Evolutionary conservation across 1,140 invertebrate species (phyloP), one percentile per base, ranked within the genome.

Genomic region (Apis laboriosa): DNA sequence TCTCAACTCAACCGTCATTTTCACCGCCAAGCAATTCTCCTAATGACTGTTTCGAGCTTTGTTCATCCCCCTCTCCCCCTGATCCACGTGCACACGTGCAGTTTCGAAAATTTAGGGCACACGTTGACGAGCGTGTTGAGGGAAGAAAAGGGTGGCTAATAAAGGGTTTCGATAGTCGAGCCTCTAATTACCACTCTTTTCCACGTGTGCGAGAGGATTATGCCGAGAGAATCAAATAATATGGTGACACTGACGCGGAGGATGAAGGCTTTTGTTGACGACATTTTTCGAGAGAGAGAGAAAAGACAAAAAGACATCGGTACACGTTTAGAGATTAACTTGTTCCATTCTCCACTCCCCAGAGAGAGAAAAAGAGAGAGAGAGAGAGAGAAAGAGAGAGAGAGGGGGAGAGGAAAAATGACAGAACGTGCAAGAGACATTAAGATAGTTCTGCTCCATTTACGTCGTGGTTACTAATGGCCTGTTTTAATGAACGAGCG

Each of bases 121-220:
- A 17, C 28, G 34, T 2, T 34, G 60, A 28, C 21, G 49, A 61
- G 34, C 53, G 24, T 7, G 34, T 43, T 5, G 34, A 3, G 15
- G 17, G 8, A 9, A 34, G 53, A 51, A 77, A 76, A 28, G 12
- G 13, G 28, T 1, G 2, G 12, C 55, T 76, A 70, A 77, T 77
- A 77, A 77, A 82, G 74, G 58, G 19, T 68, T 68, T 61, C 80
- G 72, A 82, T 82, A 58, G 74, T 68, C 80, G 53, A 43, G 43
- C 51, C 34, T 58, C 74, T 77, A 82, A 82, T 82, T 82, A 82
- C 67, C 67, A 51, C 43, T 55, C 24, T 66, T 53, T 43, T 43
- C 21, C 66, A 19, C 55, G 34, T 21, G n/a, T 19, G 63, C 55
- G 21, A 19, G 19, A 4, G n/a, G 64, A 55, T 70, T n/a, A 34